Evolutionary conservation across 2,888 invertebrate genomes (phyloP), one percentile per base, ranked within the genome.

Genomic region (Oeneis ivallda): DNA sequence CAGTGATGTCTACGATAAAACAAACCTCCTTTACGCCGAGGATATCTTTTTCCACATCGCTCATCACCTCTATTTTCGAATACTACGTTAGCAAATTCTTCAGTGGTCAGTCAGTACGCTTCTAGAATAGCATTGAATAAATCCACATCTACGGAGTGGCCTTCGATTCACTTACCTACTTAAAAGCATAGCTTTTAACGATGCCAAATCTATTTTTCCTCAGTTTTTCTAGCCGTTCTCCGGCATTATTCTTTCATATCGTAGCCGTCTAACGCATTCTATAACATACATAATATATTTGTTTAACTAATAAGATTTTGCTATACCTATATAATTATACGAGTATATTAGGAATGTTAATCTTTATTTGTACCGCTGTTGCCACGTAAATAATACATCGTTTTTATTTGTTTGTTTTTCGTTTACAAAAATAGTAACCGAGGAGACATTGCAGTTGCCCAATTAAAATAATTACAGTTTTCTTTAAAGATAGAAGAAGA

Each of bases 111-210:
- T 58, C 63, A 26, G 68, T 65, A 47, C 64, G 63, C 52, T 78
- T 79, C 76, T 78, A 84, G 76, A 84, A 82, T 74, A 77, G 71
- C 69, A 75, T 73, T 70, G 71, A 72, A 73, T 72, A 70, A 68
- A 72, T 71, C 72, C 72, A 67, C 70, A 68, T 71, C 67, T 69
- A 72, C 65, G 62, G 70, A 67, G 60, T 68, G 75, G 68, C 73
- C 75, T 74, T 76, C 73, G 65, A 62, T 69, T 67, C 39, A 66
- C 70, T 73, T 73, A 65, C 67, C 65, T 68, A 73, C 72, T 72
- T 75, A 74, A 72, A 75, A 71, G 75, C 72, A 74, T 71, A 72
- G 65, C 68, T 70, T 71, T 72, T 71, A 73, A 72, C 70, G 72
- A 75, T 72, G 74, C 72, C 74, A 73, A 75, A 74, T 72, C 72